phyloP scores from a whole-genome alignment of 2,113 vertebrate species.

The Sebastes schlegelii region DNA sequence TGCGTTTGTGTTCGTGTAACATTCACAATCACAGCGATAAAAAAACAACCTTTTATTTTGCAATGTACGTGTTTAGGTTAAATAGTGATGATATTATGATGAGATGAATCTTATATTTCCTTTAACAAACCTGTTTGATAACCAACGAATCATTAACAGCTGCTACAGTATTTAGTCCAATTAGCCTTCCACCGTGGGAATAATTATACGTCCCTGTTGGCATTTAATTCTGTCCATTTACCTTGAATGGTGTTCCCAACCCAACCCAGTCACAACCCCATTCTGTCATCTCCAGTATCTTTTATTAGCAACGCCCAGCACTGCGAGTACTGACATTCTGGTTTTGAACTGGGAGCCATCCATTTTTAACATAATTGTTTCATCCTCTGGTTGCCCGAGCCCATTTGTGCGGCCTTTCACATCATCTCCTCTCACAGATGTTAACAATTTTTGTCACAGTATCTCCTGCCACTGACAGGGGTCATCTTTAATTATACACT shows the following conservation, averaged over 20 bases:
- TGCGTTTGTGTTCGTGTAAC: conserved; percentile 53
- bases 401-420: conserved; percentile 52
- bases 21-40: conserved; percentile 2
- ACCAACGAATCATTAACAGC: not conserved
- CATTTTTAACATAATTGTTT: conserved; percentile 77
- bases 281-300: conserved; percentile 46
- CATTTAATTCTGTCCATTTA: conserved; percentile 31
- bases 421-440: conserved; percentile 57
- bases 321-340: conserved; percentile 60
- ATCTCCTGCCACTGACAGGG: conserved; percentile 64
- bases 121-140: conserved; percentile 8
- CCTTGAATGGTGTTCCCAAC: not conserved
- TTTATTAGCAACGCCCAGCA: conserved; percentile 38
- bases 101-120: not conserved
- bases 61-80: not conserved
- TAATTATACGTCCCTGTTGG: conserved; percentile 6
- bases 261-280: conserved; percentile 38
- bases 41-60: not conserved
- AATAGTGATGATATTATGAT: conserved; percentile 6
- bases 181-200: conserved; percentile 15
- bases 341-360: conserved; percentile 42
- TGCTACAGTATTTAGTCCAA: not conserved
- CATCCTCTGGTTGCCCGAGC: conserved; percentile 28
- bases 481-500: conserved; percentile 75
- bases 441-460: conserved; percentile 60